These are phyloP conservation scores for Drosophila neonasuta DNA, from an alignment of 2,888 invertebrate genomes.

Conservation along the genomic window DNA sequence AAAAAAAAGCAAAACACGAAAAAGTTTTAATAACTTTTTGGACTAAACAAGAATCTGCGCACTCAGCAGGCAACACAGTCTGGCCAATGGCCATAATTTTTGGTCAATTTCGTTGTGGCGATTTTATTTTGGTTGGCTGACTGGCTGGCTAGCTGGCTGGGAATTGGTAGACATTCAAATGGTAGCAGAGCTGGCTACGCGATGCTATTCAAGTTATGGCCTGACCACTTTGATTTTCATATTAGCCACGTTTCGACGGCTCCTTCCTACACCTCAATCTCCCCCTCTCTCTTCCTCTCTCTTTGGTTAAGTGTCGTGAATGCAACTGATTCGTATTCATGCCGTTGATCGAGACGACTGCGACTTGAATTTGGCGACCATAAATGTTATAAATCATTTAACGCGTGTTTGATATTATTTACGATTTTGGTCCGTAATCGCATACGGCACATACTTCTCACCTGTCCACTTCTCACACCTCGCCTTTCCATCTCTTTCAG, in stretches of 20 bases:
- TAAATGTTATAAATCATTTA: conserved; percentile 76
- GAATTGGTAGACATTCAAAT: conserved; percentile 57
- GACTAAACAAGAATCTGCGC: conserved; percentile 64
- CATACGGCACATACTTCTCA: conserved; percentile 47
- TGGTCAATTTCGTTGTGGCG: conserved; percentile 26
- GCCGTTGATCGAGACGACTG: conserved; percentile 49
- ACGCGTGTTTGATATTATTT: conserved; percentile 74
- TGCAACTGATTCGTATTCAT: conserved; percentile 68
- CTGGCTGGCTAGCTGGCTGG: conserved; percentile 17
- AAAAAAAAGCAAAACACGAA: conserved; percentile 7
- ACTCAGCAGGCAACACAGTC: conserved; percentile 51
- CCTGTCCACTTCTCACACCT: conserved; percentile 44
- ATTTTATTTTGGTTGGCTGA: conserved; percentile 6
- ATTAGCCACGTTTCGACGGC: conserved; percentile 47
- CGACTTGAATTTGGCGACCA: conserved; percentile 64
- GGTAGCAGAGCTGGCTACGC: conserved; percentile 43
- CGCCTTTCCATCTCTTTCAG: not conserved
- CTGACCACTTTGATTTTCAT: conserved; percentile 67
- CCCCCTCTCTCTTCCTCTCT: not conserved
- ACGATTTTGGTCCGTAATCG: conserved; percentile 45
- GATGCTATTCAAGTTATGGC: conserved; percentile 65
- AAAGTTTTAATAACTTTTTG: conserved; percentile 43
- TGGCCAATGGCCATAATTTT: conserved; percentile 58
- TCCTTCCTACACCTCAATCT: not conserved
- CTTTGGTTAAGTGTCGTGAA: conserved; percentile 3